phyloP scores from a whole-genome alignment of 2,113 vertebrate species.

The Erinaceus europaeus region DNA sequence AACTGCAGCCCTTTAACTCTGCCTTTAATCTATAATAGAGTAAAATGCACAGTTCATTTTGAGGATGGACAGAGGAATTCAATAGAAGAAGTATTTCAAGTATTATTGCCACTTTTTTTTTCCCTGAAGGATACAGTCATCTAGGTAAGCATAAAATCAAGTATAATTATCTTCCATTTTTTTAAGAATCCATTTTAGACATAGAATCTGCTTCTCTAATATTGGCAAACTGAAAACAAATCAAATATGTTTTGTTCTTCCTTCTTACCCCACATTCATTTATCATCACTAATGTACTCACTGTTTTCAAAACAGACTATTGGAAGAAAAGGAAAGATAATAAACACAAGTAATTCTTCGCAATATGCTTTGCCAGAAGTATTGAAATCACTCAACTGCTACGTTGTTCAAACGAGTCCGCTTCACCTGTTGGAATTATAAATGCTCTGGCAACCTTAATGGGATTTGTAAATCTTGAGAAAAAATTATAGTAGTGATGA shows the following conservation, averaged over 20 bases:
- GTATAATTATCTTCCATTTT: not conserved
- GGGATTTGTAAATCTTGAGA: not conserved
- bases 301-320: not conserved
- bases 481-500: not conserved
- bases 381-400: not conserved
- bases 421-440: not conserved
- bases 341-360: not conserved
- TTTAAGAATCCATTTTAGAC: not conserved
- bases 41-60: not conserved
- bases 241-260: not conserved
- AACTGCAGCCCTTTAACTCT: not conserved
- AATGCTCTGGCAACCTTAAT: not conserved
- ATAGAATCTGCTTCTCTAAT: not conserved
- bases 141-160: not conserved
- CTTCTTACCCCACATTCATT: not conserved
- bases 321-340: not conserved
- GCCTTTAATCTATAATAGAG: not conserved
- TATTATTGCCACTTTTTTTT: not conserved
- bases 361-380: not conserved
- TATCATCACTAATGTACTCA: not conserved
- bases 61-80: not conserved
- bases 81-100: not conserved
- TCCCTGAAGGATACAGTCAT: not conserved
- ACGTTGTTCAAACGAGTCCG: not conserved
- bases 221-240: not conserved